Base-by-base conservation (phyloP, 2,113 vertebrate species). In the Oreochromis spilurus region DNA sequence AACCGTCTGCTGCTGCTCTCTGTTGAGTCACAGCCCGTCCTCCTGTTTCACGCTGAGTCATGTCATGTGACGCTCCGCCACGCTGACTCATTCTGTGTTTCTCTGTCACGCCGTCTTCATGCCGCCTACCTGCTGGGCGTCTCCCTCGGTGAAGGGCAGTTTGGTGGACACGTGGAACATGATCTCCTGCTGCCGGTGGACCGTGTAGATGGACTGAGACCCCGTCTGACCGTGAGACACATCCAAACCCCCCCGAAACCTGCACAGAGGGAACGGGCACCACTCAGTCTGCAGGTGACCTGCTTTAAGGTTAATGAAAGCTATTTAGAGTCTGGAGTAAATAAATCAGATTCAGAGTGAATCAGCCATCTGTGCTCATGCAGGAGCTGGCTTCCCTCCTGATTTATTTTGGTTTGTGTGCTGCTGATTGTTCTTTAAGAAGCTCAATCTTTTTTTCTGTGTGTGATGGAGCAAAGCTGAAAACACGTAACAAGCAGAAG, bases 151-250 rank as follows among this genome's bases (percentile, higher is more conserved):
- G 86, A 97, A 98, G 1, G 98, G 98, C 92, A 99, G 97, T 86
- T 98, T 99, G 58, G 98, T 99, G 72, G 98, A 99, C 83, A 99
- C 97, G 0, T 99, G 98, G 94, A 99, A 99, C 98, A 99, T 99
- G 91, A 99, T 96, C 96, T 99, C 98, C 91, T 97, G 97, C 87
- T 97, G 96, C 93, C 97, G 96, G 95, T 99, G 98, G 86, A 96
- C 92, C 0, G 98, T 98, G 97, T 98, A 99, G 89, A 99, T 96
- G 0, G 98, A 99, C 89, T 99, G 97, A 4, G 92, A 95, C 6
- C 98, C 98, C 0, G 98, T 99, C 96, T 99, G 98, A 79, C 98
- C 98, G 0, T 98, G 98, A 86, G 96, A 97, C 88, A 99, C 97
- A 60, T 99, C 98, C 93, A 99, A 96, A 86, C 98, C 98, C 10